A percentile compares a stretch with the other conserved stretches of the same genome.
phyloP scores from a whole-genome alignment of 35 echinoderm and acorn worm species.

The Diadema setosum region DNA sequence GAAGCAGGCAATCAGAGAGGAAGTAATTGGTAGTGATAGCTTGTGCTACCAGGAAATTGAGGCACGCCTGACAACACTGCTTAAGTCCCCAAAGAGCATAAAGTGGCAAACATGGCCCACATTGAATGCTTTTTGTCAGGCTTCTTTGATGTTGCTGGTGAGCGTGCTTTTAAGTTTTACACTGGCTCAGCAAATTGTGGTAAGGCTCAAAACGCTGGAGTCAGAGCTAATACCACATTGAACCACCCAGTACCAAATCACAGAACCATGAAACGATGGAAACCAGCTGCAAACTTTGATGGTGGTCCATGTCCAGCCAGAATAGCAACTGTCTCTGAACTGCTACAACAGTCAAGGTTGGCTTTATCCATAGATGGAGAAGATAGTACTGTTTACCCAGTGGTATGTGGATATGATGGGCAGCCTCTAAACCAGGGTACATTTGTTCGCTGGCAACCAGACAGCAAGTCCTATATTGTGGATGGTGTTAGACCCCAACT shows the following conservation, averaged over 20 bases:
- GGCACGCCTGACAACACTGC: not conserved
- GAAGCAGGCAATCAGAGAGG: not conserved
- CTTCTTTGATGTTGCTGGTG: not conserved
- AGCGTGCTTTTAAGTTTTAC: not conserved
- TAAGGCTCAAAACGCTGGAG: not conserved
- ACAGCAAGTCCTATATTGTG: not conserved
- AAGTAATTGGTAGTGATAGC: not conserved
- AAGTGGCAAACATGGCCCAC: not conserved
- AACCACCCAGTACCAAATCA: not conserved
- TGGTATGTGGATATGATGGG: not conserved
- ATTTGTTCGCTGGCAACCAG: not conserved
- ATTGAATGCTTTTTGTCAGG: not conserved
- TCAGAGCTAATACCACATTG: not conserved
- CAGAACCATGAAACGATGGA: not conserved
- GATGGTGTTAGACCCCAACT: not conserved
- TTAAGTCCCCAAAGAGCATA: not conserved
- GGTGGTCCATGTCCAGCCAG: not conserved
- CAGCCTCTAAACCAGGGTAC: not conserved
- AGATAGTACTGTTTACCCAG: not conserved
- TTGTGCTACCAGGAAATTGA: not conserved
- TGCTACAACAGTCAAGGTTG: not conserved
- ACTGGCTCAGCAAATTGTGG: not conserved
- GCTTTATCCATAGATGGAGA: not conserved
- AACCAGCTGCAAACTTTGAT: not conserved
- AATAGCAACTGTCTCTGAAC: not conserved